Conservation (phyloP, 53 echinoderm and acorn worm genomes). For the Holothuria scabra region DNA sequence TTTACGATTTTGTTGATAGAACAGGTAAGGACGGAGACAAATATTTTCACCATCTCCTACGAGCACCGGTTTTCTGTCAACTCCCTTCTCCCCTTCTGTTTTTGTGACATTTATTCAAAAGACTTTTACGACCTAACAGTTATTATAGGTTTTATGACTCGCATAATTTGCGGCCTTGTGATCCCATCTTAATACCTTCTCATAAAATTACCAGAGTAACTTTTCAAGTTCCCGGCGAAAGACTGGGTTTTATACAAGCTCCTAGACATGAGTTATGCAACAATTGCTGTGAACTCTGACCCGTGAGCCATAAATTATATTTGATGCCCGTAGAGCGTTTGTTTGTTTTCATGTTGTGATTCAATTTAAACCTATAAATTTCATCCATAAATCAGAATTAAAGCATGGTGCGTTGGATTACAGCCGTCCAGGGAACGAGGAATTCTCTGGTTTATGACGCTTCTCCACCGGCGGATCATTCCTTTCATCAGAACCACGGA, state of each 20-base stretch:
- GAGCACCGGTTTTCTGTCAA: slow-evolving; percentile 10
- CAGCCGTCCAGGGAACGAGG: slow-evolving; percentile 20
- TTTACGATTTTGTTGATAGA: slow-evolving; percentile 43
- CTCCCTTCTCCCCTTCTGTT: background rate
- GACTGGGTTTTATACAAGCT: slow-evolving; percentile 2
- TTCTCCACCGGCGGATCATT: background rate
- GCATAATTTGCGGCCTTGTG: slow-evolving; percentile 16
- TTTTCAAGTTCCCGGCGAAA: slow-evolving; percentile 14
- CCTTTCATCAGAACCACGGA: background rate
- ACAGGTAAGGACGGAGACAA: slow-evolving; percentile 30
- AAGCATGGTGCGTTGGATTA: slow-evolving; percentile 3
- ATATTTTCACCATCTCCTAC: slow-evolving; percentile 34
- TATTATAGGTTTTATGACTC: slow-evolving; percentile 34
- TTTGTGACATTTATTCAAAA: slow-evolving; percentile 34
- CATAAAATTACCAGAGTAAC: background rate
- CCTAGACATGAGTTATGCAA: slow-evolving; percentile 36
- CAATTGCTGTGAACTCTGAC: slow-evolving; percentile 17
- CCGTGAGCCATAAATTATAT: slow-evolving; percentile 6
- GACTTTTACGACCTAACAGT: slow-evolving; percentile 18
- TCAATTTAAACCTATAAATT: slow-evolving; percentile 43
- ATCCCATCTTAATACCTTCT: background rate
- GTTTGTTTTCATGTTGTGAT: slow-evolving; percentile 46
- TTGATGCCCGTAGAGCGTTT: slow-evolving; percentile 18
- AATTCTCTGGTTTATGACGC: slow-evolving; percentile 7
- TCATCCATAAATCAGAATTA: slow-evolving; percentile 32